Evolutionary conservation across 2,797 vertebrate species (phyloP), one percentile per base, ranked within the genome.

Genomic region (Alcedo quadribrachys): DNA sequence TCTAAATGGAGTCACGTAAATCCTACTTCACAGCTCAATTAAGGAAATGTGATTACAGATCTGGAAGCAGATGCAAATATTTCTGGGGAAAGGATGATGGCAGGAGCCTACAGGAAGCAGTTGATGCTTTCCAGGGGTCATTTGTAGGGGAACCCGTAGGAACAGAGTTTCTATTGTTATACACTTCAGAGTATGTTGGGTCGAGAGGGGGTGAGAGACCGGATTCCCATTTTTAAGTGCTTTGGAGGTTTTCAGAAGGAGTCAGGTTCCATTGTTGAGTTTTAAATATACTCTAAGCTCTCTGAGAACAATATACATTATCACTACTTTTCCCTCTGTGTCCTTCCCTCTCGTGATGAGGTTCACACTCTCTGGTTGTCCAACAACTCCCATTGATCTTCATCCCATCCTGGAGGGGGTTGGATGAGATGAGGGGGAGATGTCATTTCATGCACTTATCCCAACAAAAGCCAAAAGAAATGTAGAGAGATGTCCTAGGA

Each of bases 101-200:
- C 74, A 85, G 73, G 55, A 93, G 63, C 79, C 91, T 87, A 21
- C 63, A 89, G 95, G 89, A 95, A 95, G 80, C 82, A 81, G 73
- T 45, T 1, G 0, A n/a, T 54, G 63, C 48, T 94, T 94, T 91
- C 77, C 89, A 93, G 76, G 73, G 69, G 87, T 93, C 76, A 83
- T 93, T 79, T 48, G 22, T 73, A 89, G 85, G 79, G 82, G 87
- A 95, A 48, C 73, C 48, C 5, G 19, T 43, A 58, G 71, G 69
- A 96, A 91, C 79, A 94, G 85, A 68, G 74, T 89, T 93, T 55
- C 89, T 86, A 87, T 83, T 94, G 94, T 92, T 91, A 62, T 9
- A 12, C 3, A 3, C 25, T 78, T 90, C 61, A 21, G 87, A 58
- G 58, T 62, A 62, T 51, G 43, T 45, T 69, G 58, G 83, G 76